Evolutionary conservation across 2,888 invertebrate species (phyloP), one percentile per base, ranked within the genome.

Genomic region (Eucriotettix oculatus): DNA sequence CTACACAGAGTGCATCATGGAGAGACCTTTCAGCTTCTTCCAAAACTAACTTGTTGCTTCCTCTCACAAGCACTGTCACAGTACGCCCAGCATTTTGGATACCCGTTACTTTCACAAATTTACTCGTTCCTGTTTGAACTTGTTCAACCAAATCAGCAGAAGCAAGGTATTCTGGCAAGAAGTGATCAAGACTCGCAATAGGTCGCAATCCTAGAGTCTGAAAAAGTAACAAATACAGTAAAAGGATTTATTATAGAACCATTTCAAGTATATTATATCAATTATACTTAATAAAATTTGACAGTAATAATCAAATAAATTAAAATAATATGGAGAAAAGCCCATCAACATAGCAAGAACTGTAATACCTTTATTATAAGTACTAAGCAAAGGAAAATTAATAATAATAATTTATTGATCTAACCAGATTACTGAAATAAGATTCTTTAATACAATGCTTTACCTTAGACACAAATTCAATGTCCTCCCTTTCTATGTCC

Each of bases 151-250:
- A 76, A 67, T 99, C 98, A 10, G 98, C 98, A 64, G 79, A 82
- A 10, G 91, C 91, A 42, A 99, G 79, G 74, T 90, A 88, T 70
- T 99, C 98, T 16, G 96, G 79, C 0, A 86, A 81, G 74, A 99
- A 99, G 73, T 99, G 99, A 76, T 99, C 99, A 64, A 98, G 77
- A n/a, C 96, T 96, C 9, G 99, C 99, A 67, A 99, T 93, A 0
- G 99, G 99, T 57, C 95, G 82, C 72, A 96, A 96, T 40, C 87
- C 87, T 41, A 97, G 76, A 10, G 92, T 91, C 79, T 79, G 68
- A 9, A 70, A 64, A 55, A 53, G 61, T 53, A n/a, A 57, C 40
- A 52, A 42, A 29, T 29, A 5, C 29, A 29, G 29, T 29, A 29
- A 29, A 29, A 29, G 29, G 29, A 29, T 29, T 29, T 5, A 29